A percentile compares a stretch with the other conserved stretches of the same genome.
These are phyloP conservation scores for Hippoglossus hippoglossus DNA, from an alignment of 2,797 vertebrate species.

Conservation along the genomic window DNA sequence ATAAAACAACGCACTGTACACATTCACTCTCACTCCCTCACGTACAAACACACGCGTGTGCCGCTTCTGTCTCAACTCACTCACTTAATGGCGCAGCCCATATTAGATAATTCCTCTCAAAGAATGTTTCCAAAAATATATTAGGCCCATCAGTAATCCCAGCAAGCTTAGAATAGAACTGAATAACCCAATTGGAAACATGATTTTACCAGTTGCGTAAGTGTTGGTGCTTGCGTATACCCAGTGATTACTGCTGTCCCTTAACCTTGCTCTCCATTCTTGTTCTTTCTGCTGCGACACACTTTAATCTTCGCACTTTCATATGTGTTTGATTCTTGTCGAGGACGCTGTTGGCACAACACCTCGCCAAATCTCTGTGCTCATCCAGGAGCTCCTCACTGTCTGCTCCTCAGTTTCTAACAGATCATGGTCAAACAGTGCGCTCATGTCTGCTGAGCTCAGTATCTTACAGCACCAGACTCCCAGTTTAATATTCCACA, in stretches of 20 bases:
- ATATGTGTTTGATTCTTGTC: conserved; percentile 39
- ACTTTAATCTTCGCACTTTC: conserved; percentile 43
- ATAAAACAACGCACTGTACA: conserved; percentile 16
- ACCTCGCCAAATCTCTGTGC: conserved; percentile 40
- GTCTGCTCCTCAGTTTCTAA: conserved; percentile 45
- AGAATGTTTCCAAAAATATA: conserved; percentile 66
- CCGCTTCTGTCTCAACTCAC: conserved; percentile 37
- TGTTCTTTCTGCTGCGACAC: conserved; percentile 27
- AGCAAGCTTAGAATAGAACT: conserved; percentile 50
- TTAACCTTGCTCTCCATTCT: conserved; percentile 28
- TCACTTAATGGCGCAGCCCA: conserved; percentile 41
- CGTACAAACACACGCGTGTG: conserved; percentile 19
- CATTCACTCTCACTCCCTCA: conserved; percentile 3
- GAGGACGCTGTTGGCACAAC: conserved; percentile 36
- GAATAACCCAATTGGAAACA: conserved; percentile 55
- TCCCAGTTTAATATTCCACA: conserved; percentile 56
- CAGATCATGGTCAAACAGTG: conserved; percentile 54
- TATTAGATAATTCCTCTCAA: conserved; percentile 65
- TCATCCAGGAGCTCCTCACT: conserved; percentile 49
- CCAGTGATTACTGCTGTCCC: conserved; percentile 23
- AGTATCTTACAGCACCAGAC: conserved; percentile 43
- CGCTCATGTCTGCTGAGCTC: conserved; percentile 56
- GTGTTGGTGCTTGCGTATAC: conserved; percentile 7
- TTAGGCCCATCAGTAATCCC: conserved; percentile 54
- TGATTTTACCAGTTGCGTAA: conserved; percentile 51